Percentiles rank a stretch among this genome's conserved stretches.
phyloP scores from a whole-genome alignment of 2,888 invertebrate genomes.

The Dioctria rufipes region DNA sequence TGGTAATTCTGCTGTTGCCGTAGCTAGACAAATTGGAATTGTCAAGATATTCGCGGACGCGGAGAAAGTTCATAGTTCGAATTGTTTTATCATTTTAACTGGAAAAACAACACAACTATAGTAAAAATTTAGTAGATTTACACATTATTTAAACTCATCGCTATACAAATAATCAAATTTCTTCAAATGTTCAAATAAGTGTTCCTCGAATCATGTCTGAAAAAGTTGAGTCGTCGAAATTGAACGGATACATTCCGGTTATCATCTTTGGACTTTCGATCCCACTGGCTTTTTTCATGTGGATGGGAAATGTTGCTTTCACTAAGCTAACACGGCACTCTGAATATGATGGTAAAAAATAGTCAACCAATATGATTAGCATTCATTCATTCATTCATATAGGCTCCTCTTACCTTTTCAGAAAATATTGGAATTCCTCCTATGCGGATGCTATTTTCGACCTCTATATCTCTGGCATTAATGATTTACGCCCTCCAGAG shows the following conservation, averaged over 20 bases:
- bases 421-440: constrained; percentile 66
- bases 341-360: constrained; percentile 74
- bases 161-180: no score
- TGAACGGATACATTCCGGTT: constrained; percentile 73
- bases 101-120: no score
- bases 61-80: constrained; percentile 3
- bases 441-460: constrained; percentile 69
- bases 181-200: neutral
- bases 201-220: neutral
- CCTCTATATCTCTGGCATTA: constrained; percentile 75
- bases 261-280: constrained; percentile 79
- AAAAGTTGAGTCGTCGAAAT: neutral
- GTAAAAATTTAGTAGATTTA: no score
- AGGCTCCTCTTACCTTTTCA: neutral
- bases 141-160: no score
- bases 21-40: neutral
- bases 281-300: constrained; percentile 83
- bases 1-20: neutral
- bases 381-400: neutral
- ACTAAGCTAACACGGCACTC: constrained; percentile 72
- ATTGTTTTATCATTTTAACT: neutral
- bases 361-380: neutral
- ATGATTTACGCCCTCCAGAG: constrained; percentile 79
- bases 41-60: neutral
- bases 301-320: constrained; percentile 81